A percentile compares a stretch with the other conserved stretches of the same genome.
These are phyloP conservation scores for Alethe diademata DNA, from an alignment of 2,113 vertebrate genomes.

Conservation along the genomic window DNA sequence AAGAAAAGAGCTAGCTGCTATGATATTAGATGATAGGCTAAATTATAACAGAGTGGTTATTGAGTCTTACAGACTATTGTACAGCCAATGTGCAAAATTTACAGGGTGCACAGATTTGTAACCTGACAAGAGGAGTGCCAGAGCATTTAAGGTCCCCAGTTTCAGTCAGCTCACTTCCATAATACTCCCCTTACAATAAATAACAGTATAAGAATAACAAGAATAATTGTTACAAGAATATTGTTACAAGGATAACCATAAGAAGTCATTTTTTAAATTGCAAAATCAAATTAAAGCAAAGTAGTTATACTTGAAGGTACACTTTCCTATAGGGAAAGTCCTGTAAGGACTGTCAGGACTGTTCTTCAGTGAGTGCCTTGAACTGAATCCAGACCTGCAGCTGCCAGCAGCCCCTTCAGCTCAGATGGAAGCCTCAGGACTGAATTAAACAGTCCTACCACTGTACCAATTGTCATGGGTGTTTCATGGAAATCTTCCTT, in stretches of 20 bases:
- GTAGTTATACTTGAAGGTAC: background rate
- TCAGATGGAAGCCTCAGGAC: background rate
- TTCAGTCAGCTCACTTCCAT: background rate
- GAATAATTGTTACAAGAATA: background rate
- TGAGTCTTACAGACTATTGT: background rate
- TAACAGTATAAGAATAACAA: background rate
- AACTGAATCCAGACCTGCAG: background rate
- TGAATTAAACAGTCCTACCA: background rate
- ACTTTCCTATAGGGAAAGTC: background rate
- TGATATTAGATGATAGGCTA: background rate
- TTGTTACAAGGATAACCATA: background rate
- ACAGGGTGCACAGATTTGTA: background rate
- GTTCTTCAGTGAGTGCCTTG: background rate
- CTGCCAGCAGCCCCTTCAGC: background rate
- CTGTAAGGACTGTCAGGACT: background rate
- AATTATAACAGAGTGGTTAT: background rate
- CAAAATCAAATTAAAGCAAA: background rate
- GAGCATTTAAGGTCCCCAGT: background rate
- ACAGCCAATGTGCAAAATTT: background rate
- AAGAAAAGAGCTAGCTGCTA: background rate
- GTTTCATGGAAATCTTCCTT: background rate
- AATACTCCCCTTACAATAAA: background rate
- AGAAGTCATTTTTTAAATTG: background rate
- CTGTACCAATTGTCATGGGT: background rate
- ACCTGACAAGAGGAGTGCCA: background rate